These are phyloP conservation scores for Capra hircus DNA, from an alignment of 2,113 vertebrate genomes.

Conservation along the genomic window DNA sequence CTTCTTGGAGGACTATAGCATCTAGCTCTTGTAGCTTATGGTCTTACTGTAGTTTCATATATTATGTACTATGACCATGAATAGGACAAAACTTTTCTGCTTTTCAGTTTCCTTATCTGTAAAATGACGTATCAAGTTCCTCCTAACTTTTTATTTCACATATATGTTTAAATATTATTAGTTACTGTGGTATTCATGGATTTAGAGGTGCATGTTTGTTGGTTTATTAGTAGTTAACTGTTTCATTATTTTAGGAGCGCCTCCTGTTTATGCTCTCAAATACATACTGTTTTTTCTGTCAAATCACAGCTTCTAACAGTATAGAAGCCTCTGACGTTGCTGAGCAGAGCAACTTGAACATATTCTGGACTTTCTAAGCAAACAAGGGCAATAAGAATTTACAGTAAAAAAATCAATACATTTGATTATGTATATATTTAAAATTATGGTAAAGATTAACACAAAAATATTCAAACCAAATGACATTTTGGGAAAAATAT, in stretches of 20 bases:
- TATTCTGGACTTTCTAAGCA: not conserved
- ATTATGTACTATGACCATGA: not conserved
- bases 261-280: not conserved
- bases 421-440: not conserved
- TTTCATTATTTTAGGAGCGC: not conserved
- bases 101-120: not conserved
- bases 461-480: not conserved
- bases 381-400: not conserved
- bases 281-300: not conserved
- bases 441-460: conserved; percentile 13
- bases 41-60: not conserved
- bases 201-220: not conserved
- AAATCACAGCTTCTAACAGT: not conserved
- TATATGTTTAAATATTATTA: not conserved
- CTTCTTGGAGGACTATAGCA: not conserved
- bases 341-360: not conserved
- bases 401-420: not conserved
- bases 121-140: not conserved
- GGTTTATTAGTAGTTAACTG: not conserved
- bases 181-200: not conserved
- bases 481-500: not conserved
- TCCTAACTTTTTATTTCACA: not conserved
- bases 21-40: not conserved
- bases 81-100: not conserved
- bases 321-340: not conserved